These are phyloP conservation scores for Echeneis naucrates DNA, from an alignment of 2,797 vertebrate genomes.

Conservation along the genomic window DNA sequence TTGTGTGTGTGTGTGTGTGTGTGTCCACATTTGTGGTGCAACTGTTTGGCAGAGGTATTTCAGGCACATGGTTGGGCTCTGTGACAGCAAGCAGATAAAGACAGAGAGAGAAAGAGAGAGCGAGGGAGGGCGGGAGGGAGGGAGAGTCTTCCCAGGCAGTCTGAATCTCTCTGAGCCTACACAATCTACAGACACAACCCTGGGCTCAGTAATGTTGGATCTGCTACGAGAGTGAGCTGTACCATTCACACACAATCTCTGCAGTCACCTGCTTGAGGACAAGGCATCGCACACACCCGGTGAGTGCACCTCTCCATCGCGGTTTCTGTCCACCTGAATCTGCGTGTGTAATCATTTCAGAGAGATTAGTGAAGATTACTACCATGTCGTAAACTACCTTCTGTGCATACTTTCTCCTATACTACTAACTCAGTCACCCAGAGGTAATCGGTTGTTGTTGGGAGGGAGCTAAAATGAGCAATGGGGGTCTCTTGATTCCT, in stretches of 20 bases:
- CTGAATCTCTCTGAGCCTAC: slow-evolving; percentile 76
- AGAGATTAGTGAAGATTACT: slow-evolving; percentile 8
- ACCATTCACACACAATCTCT: slow-evolving; percentile 21
- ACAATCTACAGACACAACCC: slow-evolving; percentile 58
- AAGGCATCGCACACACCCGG: slow-evolving; percentile 39
- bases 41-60: slow-evolving; percentile 76
- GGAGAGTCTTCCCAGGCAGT: slow-evolving; percentile 65
- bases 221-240: slow-evolving; percentile 53
- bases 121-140: slow-evolving; percentile 18
- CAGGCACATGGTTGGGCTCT: slow-evolving; percentile 71
- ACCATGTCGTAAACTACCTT: background rate
- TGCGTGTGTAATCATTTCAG: slow-evolving; percentile 4
- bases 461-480: slow-evolving; percentile 40
- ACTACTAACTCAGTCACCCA: background rate
- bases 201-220: slow-evolving; percentile 66
- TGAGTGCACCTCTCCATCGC: slow-evolving; percentile 59
- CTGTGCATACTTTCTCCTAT: background rate
- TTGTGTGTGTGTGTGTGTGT: background rate
- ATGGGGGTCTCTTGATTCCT: slow-evolving; percentile 56
- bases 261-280: slow-evolving; percentile 52
- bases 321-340: slow-evolving; percentile 9
- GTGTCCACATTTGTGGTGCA: slow-evolving; percentile 28
- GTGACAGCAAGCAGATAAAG: slow-evolving; percentile 59
- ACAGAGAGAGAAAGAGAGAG: slow-evolving; percentile 27
- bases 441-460: slow-evolving; percentile 46